These are phyloP conservation scores for Epizoanthus rinbou DNA, from an alignment of 92 coral and sea anemone genomes.

Conservation along the genomic window DNA sequence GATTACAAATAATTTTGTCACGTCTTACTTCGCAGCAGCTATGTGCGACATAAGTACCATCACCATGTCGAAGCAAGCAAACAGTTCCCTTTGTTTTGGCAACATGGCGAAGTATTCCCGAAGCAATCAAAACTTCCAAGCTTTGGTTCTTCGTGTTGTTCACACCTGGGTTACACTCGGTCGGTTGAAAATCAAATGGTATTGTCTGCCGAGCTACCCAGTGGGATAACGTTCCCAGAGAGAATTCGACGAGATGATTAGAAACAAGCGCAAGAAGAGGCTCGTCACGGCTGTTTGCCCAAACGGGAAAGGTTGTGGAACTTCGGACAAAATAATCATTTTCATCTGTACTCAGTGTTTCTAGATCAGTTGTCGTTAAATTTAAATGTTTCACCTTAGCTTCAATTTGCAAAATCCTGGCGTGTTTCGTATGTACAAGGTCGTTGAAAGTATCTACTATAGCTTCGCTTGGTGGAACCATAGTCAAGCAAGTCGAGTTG, in stretches of 20 bases:
- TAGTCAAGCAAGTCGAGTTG: neutral
- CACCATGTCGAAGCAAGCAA: neutral
- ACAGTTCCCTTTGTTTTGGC: neutral
- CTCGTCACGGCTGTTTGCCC: conserved; percentile 12
- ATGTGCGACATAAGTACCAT: neutral
- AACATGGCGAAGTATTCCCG: neutral
- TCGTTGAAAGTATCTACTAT: neutral
- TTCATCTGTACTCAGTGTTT: neutral
- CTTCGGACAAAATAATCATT: too few species aligned
- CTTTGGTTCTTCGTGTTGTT: neutral
- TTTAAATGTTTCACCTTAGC: neutral
- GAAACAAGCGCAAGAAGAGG: neutral
- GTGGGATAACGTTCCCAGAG: neutral
- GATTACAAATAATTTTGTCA: neutral
- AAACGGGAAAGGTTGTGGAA: neutral
- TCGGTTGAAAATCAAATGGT: neutral
- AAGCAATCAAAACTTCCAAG: neutral
- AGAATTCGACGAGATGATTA: neutral
- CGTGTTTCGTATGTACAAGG: neutral
- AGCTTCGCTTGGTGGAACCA: neutral
- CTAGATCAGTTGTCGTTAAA: neutral
- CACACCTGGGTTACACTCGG: neutral
- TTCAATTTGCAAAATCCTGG: neutral
- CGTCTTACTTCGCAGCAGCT: neutral
- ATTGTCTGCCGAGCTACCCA: neutral